phyloP scores from a whole-genome alignment of 2,888 invertebrate genomes.

The Rhagophthalmus giganteus region DNA sequence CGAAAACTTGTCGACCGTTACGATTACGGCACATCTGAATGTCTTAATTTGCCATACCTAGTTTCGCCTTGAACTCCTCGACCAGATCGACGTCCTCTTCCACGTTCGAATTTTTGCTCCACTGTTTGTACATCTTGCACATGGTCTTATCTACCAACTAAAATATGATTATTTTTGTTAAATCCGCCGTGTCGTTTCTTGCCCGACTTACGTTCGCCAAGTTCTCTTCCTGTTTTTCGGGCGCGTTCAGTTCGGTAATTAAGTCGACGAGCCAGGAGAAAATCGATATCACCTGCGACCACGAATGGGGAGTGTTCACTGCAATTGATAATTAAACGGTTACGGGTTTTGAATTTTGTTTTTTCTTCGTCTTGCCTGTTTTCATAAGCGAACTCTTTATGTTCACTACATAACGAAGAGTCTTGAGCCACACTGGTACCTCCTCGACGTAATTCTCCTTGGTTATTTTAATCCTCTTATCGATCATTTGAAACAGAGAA shows the following conservation, averaged over 20 bases:
- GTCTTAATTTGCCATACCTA: too few relatives aligned
- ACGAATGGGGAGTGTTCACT: constrained; percentile 26
- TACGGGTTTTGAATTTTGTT: neutral
- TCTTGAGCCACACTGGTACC: constrained; percentile 14
- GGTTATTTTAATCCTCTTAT: constrained; percentile 15
- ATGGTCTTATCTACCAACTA: too few relatives aligned
- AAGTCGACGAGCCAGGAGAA: constrained; percentile 20
- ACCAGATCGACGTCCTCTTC: too few relatives aligned
- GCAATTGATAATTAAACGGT: neutral
- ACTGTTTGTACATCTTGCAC: too few relatives aligned
- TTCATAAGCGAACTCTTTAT: constrained; percentile 28
- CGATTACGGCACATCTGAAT: too few relatives aligned
- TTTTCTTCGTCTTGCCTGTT: constrained; percentile 12
- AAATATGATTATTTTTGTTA: too few relatives aligned
- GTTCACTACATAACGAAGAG: constrained; percentile 9
- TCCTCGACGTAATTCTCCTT: constrained; percentile 25
- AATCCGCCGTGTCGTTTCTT: too few relatives aligned
- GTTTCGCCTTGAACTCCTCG: too few relatives aligned
- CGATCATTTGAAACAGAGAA: constrained; percentile 12
- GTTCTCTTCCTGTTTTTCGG: neutral
- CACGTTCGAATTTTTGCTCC: too few relatives aligned
- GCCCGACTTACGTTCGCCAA: constrained; percentile 13
- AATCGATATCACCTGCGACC: constrained; percentile 22
- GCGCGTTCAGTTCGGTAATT: constrained; percentile 1
- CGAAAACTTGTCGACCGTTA: too few relatives aligned